Evolutionary conservation across 2,888 invertebrate species (phyloP).

Genomic region (Philaethria dido): DNA sequence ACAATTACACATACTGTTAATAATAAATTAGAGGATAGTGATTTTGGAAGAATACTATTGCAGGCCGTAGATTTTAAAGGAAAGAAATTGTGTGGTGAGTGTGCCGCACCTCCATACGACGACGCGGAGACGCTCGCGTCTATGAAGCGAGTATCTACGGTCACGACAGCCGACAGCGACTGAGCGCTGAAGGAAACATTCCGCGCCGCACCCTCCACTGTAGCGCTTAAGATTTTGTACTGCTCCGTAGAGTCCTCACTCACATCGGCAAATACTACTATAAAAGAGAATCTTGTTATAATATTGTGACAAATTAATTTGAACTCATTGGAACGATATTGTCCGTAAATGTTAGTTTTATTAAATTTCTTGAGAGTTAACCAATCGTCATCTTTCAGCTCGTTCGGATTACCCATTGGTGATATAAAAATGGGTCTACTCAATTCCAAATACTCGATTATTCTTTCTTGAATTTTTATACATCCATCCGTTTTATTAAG

Average conservation of each 20-base stretch:
- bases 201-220: conserved; percentile 48
- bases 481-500: conserved; percentile 58
- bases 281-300: conserved; percentile 58
- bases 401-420: conserved; percentile 66
- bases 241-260: conserved; percentile 49
- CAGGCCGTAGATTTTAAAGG: conserved; percentile 74
- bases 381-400: conserved; percentile 63
- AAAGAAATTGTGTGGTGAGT: conserved; percentile 88
- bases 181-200: conserved; percentile 61
- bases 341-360: conserved; percentile 54
- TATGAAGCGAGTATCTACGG: conserved; percentile 66
- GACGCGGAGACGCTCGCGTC: conserved; percentile 62
- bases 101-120: conserved; percentile 84
- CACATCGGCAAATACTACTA: conserved; percentile 59
- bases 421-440: conserved; percentile 56
- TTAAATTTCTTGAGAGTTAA: conserved; percentile 50
- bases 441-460: conserved; percentile 53
- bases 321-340: conserved; percentile 52
- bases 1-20: conserved; percentile 24
- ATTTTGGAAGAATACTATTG: background rate
- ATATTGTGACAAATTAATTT: conserved; percentile 66
- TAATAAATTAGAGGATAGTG: background rate
- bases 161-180: conserved; percentile 60
- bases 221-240: conserved; percentile 61
- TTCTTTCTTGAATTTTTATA: conserved; percentile 58